Evolutionary conservation across 2,888 invertebrate species (phyloP), one percentile per base, ranked within the genome.

Genomic region (Clivina fossor): DNA sequence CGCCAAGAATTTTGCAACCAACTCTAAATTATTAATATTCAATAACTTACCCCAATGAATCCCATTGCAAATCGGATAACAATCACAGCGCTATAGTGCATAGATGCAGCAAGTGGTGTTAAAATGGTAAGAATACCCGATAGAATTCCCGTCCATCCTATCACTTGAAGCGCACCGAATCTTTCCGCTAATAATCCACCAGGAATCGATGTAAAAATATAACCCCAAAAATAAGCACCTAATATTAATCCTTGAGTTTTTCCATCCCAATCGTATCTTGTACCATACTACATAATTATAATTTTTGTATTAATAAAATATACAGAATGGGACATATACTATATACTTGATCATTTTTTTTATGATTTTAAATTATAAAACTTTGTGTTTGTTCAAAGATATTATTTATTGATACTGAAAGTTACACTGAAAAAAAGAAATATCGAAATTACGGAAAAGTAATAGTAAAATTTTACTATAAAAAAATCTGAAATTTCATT

Each of bases 191-290:
- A 68, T 65, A 81, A 78, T 2, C 86, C 86, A 0, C 81, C 86
- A 0, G 82, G 77, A 56, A 86, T 68, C 4, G 84, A 84, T 22
- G 84, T 83, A 20, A 84, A 63, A 11, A 83, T 80, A 61, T 85
- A 86, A 24, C 85, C 84, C 81, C 85, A 86, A 67, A 85, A 86
- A 64, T 83, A 86, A 0, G 84, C 77, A 1, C 85, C 85, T 19
- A 86, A 69, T 7, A 86, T 78, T 24, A 80, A 66, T 0, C 83
- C 84, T 69, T 86, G 85, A 62, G 82, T 78, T 40, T 78, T 76
- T 20, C 76, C 69, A 15, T 78, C 76, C 86, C 86, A 86, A 55
- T 75, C 67, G 58, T 77, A 80, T 2, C 78, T 74, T 0, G 67
- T 68, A 1, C 78, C 79, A 62, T 74, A 75, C 80, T 80, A 13